A percentile compares a stretch with the other conserved stretches of the same genome.
phyloP scores from a whole-genome alignment of 2,113 vertebrate species.

The Notiomystis cincta region DNA sequence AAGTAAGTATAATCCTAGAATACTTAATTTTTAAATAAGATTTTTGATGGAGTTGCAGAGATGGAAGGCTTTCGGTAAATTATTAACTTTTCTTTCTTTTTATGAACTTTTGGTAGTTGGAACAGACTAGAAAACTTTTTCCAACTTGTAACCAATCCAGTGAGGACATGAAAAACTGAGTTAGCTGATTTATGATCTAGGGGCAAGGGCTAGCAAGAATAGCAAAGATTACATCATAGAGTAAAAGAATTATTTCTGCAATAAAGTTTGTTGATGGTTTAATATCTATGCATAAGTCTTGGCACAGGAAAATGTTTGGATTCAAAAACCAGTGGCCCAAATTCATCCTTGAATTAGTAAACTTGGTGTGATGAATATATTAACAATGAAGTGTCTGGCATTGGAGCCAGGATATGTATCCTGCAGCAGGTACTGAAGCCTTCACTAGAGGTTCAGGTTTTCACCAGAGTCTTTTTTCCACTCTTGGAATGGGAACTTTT shows the following conservation, averaged over 20 bases:
- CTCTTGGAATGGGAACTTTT: background rate
- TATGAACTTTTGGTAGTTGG: background rate
- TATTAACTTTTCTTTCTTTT: background rate
- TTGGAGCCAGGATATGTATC: background rate
- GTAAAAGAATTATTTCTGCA: background rate
- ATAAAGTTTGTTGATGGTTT: background rate
- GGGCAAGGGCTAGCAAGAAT: background rate
- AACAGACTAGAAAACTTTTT: background rate
- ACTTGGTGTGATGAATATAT: background rate
- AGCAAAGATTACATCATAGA: background rate
- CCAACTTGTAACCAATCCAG: background rate
- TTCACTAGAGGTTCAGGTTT: background rate
- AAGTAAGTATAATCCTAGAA: background rate
- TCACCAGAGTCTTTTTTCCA: background rate
- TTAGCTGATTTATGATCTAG: background rate
- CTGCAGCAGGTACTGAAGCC: rapidly evolving
- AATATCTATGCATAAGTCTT: background rate
- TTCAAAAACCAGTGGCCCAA: background rate
- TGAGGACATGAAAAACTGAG: background rate
- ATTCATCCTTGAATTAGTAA: background rate
- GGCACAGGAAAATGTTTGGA: background rate
- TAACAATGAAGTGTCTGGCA: background rate
- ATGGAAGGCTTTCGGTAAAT: background rate
- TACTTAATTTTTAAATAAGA: background rate
- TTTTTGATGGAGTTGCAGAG: background rate